Percentiles rank a stretch among this genome's conserved stretches.
Evolutionary conservation across 2,113 vertebrate species (phyloP).

Genomic region (Channa argus): DNA sequence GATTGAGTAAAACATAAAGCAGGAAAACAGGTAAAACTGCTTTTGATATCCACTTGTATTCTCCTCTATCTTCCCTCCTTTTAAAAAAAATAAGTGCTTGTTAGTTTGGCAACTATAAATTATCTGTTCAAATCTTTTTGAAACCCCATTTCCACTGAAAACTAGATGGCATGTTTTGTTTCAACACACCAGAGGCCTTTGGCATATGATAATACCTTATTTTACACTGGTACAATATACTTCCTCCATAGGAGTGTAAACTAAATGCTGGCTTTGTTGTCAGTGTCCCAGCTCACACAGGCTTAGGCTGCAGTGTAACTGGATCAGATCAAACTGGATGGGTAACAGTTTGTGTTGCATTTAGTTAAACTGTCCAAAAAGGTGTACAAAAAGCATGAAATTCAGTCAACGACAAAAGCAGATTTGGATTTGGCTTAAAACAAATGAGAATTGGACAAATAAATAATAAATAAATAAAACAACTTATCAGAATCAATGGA

Average conservation of each 20-base stretch:
- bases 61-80: conserved; percentile 9
- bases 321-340: conserved; percentile 48
- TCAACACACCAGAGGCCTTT: conserved; percentile 59
- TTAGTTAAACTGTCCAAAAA: conserved; percentile 7
- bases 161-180: conserved; percentile 51
- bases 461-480: not conserved
- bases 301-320: conserved; percentile 38
- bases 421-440: conserved; percentile 25
- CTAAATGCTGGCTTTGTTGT: conserved; percentile 62
- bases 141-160: conserved; percentile 46
- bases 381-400: conserved; percentile 1
- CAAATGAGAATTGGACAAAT: conserved; percentile 14
- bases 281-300: conserved; percentile 19
- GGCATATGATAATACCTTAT: conserved; percentile 57
- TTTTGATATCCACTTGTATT: conserved; percentile 40
- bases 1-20: conserved; percentile 6
- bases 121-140: conserved; percentile 50
- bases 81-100: conserved; percentile 50
- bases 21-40: conserved; percentile 32
- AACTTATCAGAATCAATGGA: conserved; percentile 25
- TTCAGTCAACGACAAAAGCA: conserved; percentile 27
- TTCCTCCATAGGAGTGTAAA: conserved; percentile 58
- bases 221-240: conserved; percentile 34
- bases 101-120: conserved; percentile 69
- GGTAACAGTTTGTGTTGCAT: conserved; percentile 33